Conservation (phyloP, 2,888 invertebrate genomes). For the Eilema depressum region DNA sequence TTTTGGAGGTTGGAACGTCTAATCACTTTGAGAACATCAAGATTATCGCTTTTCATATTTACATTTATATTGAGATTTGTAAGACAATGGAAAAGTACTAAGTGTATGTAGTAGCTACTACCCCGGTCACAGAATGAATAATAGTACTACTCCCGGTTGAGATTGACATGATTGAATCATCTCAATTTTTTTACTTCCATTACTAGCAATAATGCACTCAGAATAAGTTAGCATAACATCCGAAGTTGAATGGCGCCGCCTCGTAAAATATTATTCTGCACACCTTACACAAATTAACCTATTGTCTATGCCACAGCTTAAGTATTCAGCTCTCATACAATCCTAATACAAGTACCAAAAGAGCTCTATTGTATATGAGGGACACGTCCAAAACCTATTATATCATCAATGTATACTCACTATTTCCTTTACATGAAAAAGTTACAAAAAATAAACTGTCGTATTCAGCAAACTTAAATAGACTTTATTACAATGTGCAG, state of each 20-base stretch:
- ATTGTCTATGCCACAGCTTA: constrained; percentile 39
- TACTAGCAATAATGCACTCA: constrained; percentile 18
- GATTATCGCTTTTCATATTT: too few species aligned
- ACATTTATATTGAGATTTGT: too few species aligned
- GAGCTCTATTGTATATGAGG: constrained; percentile 44
- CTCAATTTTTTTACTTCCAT: not conserved
- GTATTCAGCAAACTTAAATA: constrained; percentile 16
- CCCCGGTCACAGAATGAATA: too few species aligned
- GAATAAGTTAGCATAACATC: constrained; percentile 28
- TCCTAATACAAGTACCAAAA: constrained; percentile 52
- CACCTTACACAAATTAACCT: constrained; percentile 29
- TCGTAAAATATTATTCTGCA: constrained; percentile 40
- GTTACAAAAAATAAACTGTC: constrained; percentile 18
- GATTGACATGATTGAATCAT: not conserved
- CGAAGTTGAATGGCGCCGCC: constrained; percentile 35
- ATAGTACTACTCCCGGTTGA: too few species aligned
- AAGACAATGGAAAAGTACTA: too few species aligned
- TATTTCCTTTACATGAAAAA: constrained; percentile 60
- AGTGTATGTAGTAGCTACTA: not conserved
- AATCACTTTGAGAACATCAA: too few species aligned
- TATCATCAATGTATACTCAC: constrained; percentile 54
- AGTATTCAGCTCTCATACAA: constrained; percentile 39
- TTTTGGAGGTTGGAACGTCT: too few species aligned
- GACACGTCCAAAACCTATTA: constrained; percentile 55
- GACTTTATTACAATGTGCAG: constrained; percentile 3